These are phyloP conservation scores for Drosophila sechellia DNA, from an alignment of 1,140 invertebrate genomes.

Conservation along the genomic window DNA sequence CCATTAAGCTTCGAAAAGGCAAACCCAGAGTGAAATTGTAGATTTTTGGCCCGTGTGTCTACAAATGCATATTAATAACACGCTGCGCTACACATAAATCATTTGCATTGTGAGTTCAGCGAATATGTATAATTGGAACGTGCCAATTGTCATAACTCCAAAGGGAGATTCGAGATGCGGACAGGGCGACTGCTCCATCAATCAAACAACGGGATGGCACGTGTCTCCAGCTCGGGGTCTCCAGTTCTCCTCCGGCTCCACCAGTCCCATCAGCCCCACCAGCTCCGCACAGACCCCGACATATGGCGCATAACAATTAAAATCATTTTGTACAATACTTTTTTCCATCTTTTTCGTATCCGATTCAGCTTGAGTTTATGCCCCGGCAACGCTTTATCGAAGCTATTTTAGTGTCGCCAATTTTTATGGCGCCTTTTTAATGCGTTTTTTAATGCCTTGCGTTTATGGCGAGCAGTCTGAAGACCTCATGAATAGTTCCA, in stretches of 20 bases:
- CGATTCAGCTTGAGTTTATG: constrained; percentile 14
- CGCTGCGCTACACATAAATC: constrained; percentile 51
- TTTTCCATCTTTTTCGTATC: constrained; percentile 33
- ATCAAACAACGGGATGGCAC: constrained; percentile 52
- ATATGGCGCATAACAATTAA: constrained; percentile 66
- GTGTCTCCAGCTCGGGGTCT: constrained; percentile 21
- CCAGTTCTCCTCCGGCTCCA: background rate
- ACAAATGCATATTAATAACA: constrained; percentile 49
- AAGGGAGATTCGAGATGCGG: constrained; percentile 5
- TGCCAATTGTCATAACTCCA: constrained; percentile 57
- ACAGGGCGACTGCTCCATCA: constrained; percentile 46
- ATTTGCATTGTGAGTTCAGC: constrained; percentile 47
- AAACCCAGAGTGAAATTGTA: background rate
- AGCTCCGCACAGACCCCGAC: constrained; percentile 10
- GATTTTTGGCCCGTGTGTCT: background rate
- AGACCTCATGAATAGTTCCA: constrained; percentile 48
- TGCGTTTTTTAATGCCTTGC: constrained; percentile 56
- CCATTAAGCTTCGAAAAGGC: background rate
- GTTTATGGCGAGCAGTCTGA: constrained; percentile 38
- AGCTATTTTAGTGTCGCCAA: constrained; percentile 60
- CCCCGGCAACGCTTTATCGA: constrained; percentile 41
- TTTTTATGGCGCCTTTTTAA: constrained; percentile 63
- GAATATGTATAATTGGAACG: constrained; percentile 60
- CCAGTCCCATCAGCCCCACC: too few relatives aligned
- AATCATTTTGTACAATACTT: constrained; percentile 58